Evolutionary conservation across 2,797 vertebrate genomes (phyloP), one percentile per base, ranked within the genome.

Genomic region (Clamator glandarius): DNA sequence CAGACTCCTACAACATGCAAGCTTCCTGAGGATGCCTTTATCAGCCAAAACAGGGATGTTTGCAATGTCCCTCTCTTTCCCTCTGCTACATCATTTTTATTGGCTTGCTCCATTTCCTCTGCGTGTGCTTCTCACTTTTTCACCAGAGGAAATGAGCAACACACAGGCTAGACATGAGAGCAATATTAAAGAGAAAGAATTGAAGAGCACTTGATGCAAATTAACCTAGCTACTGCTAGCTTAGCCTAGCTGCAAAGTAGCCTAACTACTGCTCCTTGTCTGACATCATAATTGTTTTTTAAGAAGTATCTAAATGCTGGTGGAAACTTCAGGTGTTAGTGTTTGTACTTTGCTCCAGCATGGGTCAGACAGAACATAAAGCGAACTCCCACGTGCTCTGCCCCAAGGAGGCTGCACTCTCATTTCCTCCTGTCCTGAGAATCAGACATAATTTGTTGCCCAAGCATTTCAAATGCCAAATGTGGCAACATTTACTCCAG

Each of bases 21-120:
- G 74, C 83, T 96, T 95, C 95, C 93, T 74, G 52, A 96, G 93
- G 64, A 88, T 89, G 91, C 63, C 83, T 95, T 93, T 95, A 88
- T 92, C 89, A 89, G 85, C 70, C 89, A 76, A 87, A 94, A 76
- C 87, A 82, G 80, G 54, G 91, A 80, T 93, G 87, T 95, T 96
- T 82, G 67, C 39, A 79, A 23, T 20, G 9, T 67, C 88, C 77
- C 83, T 59, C 52, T 87, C 87, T 90, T 73, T 85, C 82, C 76
- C 42, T 73, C 44, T 68, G 50, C 95, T 80, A 68, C 51, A 84
- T 64, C 44, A 41, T 88, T 87, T 92, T 89, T 87, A 87, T 80
- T 91, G 95, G 80, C 83, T 90, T 90, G 85, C 83, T 88, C 2
- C 0, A 63, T 68, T 96, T 95, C 91, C 11, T 1, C 57, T 82